phyloP scores from a whole-genome alignment of 2,888 invertebrate species.

The Drosophila crucigera region DNA sequence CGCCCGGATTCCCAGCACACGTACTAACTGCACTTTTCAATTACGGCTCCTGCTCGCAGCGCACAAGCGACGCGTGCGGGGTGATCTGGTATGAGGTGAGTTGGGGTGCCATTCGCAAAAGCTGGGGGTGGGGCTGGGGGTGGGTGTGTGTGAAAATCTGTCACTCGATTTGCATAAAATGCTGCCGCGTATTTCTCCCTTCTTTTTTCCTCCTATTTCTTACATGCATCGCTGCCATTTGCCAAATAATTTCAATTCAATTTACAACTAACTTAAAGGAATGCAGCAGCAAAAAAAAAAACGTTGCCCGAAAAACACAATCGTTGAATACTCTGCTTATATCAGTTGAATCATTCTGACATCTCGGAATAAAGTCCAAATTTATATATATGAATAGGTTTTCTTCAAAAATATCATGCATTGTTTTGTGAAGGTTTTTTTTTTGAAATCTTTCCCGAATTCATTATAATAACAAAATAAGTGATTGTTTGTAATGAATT shows the following conservation, averaged over 20 bases:
- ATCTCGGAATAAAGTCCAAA: not conserved
- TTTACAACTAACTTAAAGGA: slow-evolving; percentile 50
- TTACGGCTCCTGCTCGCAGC: slow-evolving; percentile 14
- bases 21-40: slow-evolving; percentile 35
- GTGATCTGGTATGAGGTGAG: not conserved
- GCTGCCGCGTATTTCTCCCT: slow-evolving; percentile 22
- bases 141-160: slow-evolving; percentile 44
- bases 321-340: slow-evolving; percentile 12
- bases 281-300: slow-evolving; percentile 4
- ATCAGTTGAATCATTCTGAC: not conserved
- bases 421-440: too few relatives aligned
- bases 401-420: too few relatives aligned
- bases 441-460: too few relatives aligned
- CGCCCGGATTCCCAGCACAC: not conserved
- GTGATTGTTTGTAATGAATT: not conserved
- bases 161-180: slow-evolving; percentile 64
- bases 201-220: not conserved
- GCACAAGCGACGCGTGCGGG: too few relatives aligned
- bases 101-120: not conserved
- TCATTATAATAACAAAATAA: too few relatives aligned
- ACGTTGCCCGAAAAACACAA: not conserved
- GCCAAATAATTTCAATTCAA: slow-evolving; percentile 68
- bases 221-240: slow-evolving; percentile 40
- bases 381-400: not conserved
- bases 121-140: not conserved